Evolutionary conservation across 2,113 vertebrate species (phyloP).

Genomic region (Empidonax alnorum): DNA sequence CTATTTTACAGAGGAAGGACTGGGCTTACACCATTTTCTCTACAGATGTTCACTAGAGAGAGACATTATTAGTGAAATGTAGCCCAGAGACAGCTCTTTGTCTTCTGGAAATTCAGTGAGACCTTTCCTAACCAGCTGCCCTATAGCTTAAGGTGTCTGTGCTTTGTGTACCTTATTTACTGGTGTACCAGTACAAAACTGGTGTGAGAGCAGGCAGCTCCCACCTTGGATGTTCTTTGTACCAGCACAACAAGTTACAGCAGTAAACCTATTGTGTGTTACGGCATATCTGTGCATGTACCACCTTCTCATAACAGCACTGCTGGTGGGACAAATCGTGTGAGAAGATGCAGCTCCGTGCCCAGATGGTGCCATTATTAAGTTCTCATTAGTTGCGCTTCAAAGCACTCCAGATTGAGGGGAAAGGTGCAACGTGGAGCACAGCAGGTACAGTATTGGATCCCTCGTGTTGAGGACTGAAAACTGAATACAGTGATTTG

Average conservation of each 20-base stretch:
- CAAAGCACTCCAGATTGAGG: background rate
- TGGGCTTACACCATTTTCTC: background rate
- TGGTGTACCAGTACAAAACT: background rate
- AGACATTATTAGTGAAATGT: background rate
- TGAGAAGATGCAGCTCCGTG: background rate
- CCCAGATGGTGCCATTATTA: background rate
- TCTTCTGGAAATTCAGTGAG: background rate
- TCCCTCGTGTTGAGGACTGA: background rate
- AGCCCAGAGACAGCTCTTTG: background rate
- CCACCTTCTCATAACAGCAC: background rate
- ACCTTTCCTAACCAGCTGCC: background rate
- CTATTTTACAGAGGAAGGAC: background rate
- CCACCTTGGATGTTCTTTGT: background rate
- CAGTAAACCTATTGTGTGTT: background rate
- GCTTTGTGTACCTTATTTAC: background rate
- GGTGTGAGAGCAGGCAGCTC: background rate
- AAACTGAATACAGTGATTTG: background rate
- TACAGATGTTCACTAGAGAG: background rate
- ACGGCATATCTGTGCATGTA: background rate
- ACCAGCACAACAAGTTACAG: background rate
- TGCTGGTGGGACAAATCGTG: background rate
- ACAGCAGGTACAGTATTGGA: background rate
- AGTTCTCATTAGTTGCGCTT: background rate
- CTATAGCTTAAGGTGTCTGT: background rate
- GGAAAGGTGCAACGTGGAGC: background rate